phyloP scores from a whole-genome alignment of 2,113 vertebrate species.

The Hylia prasina region DNA sequence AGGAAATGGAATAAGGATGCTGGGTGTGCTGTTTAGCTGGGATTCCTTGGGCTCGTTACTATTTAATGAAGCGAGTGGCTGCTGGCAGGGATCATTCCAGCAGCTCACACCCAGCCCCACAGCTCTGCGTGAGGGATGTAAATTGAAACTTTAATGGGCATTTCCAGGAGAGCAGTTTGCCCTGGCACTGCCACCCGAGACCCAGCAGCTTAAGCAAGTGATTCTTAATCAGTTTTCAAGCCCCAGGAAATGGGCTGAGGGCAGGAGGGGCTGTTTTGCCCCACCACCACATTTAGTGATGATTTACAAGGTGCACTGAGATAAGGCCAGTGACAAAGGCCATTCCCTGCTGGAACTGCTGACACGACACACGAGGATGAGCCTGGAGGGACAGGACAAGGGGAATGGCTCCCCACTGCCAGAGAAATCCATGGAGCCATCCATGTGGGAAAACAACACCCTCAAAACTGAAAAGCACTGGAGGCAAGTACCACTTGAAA shows the following conservation, averaged over 20 bases:
- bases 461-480: neutral
- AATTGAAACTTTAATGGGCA: neutral
- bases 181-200: neutral
- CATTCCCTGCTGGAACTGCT: neutral
- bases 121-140: neutral
- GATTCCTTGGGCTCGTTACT: neutral
- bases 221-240: neutral
- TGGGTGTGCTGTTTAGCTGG: neutral
- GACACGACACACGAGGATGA: accelerated
- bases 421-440: neutral
- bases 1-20: neutral
- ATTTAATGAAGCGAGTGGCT: neutral
- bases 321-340: neutral
- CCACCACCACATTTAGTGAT: accelerated
- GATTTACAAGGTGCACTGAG: neutral
- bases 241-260: neutral
- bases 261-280: neutral
- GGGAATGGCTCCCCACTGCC: neutral
- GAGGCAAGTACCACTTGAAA: neutral
- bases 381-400: neutral
- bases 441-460: neutral
- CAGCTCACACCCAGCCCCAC: neutral
- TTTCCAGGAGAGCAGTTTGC: neutral
- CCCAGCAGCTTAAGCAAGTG: neutral
- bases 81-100: constrained; percentile 17